phyloP scores from a whole-genome alignment of 2,113 vertebrate species.

The Pampusana beccarii region DNA sequence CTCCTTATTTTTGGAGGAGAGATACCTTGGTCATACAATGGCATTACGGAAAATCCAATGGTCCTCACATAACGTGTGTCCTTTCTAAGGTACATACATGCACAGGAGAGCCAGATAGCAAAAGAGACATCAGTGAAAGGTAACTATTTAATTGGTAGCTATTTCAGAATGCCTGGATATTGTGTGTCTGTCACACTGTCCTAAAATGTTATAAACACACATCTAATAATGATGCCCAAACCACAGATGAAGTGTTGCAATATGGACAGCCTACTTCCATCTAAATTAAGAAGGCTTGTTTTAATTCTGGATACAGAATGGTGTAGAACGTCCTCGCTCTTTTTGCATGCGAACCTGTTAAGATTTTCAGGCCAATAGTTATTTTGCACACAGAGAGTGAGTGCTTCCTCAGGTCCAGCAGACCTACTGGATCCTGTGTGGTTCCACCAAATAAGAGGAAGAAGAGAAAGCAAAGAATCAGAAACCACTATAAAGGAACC shows the following conservation, averaged over 20 bases:
- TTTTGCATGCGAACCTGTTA: neutral
- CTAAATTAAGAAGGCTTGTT: neutral
- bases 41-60: neutral
- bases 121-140: neutral
- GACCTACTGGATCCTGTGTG: neutral
- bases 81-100: neutral
- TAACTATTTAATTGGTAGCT: neutral
- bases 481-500: neutral
- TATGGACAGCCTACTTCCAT: neutral
- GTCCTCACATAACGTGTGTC: accelerated
- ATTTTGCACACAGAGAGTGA: neutral
- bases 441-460: neutral
- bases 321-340: neutral
- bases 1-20: neutral
- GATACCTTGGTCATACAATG: neutral
- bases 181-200: neutral
- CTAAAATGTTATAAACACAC: neutral
- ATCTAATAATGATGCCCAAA: neutral
- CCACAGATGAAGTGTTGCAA: neutral
- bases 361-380: neutral
- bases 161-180: neutral
- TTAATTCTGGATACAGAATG: neutral
- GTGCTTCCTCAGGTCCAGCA: neutral
- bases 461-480: neutral
- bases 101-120: neutral